Base-by-base conservation (phyloP, 2,797 vertebrate genomes). In the Pelobates cultripes region DNA sequence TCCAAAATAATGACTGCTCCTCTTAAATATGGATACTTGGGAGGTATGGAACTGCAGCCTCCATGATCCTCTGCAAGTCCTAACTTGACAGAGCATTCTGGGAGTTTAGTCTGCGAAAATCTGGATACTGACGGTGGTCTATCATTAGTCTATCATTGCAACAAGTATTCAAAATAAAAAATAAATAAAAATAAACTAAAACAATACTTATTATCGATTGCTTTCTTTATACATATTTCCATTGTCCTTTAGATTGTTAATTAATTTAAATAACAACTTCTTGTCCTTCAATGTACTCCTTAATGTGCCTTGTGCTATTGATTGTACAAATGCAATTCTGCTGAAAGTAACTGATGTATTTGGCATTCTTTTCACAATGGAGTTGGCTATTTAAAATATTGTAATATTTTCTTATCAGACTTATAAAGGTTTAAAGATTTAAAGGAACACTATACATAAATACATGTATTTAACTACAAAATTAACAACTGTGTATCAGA, bases 161-260 rank as follows among this genome's bases (percentile, higher is more conserved):
- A 64, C 40, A 40, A 77, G 69, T 55, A 28, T 28, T 57, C 70
- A 45, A 81, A 70, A 77, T 63, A 67, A 75, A 45, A 81, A 70
- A 77, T 63, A 67, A 43, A 53, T 28, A 28, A 71, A 43, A 76
- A 71, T 43, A 57, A 64, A 71, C 67, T 17, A 43, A 77, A 67
- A 77, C 57, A 75, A 81, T 81, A 73, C 64, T 75, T 77, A 71
- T 53, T 77, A 81, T 81, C 69, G 80, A 81, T 81, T 81, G 55
- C 57, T 55, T 71, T 77, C 44, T 81, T 71, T 70, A 70, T 60
- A 66, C 64, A 57, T 14, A 44, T 77, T 73, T 53, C 42, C 47
- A 74, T 68, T 81, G 80, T 81, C 74, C 80, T 76, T 67, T 81
- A 42, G 17, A 70, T 81, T 63, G 41, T 70, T 77, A 77, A 81